A percentile compares a stretch with the other conserved stretches of the same genome.
Evolutionary conservation across 23 tunicate genomes (phyloP).

Genomic region (Halocynthia aurantium): DNA sequence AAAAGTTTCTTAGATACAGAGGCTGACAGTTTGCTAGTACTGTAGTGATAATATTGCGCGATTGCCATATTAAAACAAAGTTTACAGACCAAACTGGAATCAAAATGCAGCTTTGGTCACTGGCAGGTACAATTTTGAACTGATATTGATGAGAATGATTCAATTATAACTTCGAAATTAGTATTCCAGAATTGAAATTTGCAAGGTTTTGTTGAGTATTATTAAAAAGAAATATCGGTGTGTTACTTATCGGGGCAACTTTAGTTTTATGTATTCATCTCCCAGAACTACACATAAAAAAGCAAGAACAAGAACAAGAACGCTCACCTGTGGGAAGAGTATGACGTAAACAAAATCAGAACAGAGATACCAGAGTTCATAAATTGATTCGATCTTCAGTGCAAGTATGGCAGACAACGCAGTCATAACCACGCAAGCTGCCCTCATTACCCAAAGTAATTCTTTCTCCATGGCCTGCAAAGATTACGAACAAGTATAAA

Average conservation of each 20-base stretch:
- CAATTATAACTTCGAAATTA: too few relatives aligned
- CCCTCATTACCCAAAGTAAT: conserved; percentile 56
- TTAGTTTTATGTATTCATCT: not conserved
- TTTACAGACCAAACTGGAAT: not conserved
- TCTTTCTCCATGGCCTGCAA: conserved; percentile 66
- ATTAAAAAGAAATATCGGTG: not conserved
- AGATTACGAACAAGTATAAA: not conserved
- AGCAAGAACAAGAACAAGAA: not conserved
- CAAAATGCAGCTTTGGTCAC: not conserved
- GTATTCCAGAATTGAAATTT: too few relatives aligned
- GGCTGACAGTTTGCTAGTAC: not conserved
- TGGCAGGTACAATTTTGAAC: conserved; percentile 1
- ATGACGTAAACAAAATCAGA: conserved; percentile 75
- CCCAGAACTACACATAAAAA: not conserved
- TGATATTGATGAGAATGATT: not conserved
- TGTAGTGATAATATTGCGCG: not conserved
- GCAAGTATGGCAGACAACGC: conserved; percentile 51
- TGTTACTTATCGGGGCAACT: not conserved
- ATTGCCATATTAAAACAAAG: not conserved
- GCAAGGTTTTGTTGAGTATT: not conserved
- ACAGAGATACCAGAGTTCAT: conserved; percentile 60
- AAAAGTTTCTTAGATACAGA: not conserved
- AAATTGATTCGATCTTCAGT: conserved; percentile 67
- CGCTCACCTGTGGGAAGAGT: conserved; percentile 81
- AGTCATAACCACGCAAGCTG: conserved; percentile 44